Evolutionary conservation across 2,797 vertebrate genomes (phyloP), one percentile per base, ranked within the genome.

Genomic region (Rhabdophis nuchalis): DNA sequence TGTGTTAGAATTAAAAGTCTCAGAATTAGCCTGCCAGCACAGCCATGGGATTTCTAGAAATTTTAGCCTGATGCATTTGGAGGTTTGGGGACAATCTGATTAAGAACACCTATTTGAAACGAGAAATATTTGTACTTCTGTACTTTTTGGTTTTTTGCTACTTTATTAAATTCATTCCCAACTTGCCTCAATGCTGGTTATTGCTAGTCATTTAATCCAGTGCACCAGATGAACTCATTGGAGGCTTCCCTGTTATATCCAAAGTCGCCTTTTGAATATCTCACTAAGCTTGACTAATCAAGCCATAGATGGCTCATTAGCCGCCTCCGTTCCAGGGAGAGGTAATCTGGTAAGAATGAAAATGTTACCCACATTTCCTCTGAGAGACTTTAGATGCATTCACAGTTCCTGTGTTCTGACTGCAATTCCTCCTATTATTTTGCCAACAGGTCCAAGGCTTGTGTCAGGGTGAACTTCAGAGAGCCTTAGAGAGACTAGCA

Each of bases 401-500:
- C 61, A 72, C 14, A n/a, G 13, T n/a, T 88, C 29, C n/a, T 4
- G 20, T 50, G 29, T 50, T 86, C 53, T 64, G 25, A 86, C 25
- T 32, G 25, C 4, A n/a, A 4, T 27, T 68, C 86, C 27, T 90
- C 89, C 68, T 1, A 0, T 11, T 95, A 25, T n/a, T 54, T 16
- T 85, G 52, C 82, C 20, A 12, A 32, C 86, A 98, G 97, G 95
- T 95, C 0, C 98, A 99, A 98, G 98, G 98, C 90, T 98, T 98
- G 0, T 99, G 99, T 95, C 98, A 99, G 89, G 98, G 98, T 0
- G 98, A 99, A 96, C 97, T 99, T 46, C 98, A 99, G 95, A 97
- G 98, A 95, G 98, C 98, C 0, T 92, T 99, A 97, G 98, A 99
- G 96, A 96, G 98, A 88, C 95, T 99, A 97, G 98, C 98, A 0